Evolutionary conservation across 2,113 vertebrate genomes (phyloP).

Genomic region (Mugil cephalus): DNA sequence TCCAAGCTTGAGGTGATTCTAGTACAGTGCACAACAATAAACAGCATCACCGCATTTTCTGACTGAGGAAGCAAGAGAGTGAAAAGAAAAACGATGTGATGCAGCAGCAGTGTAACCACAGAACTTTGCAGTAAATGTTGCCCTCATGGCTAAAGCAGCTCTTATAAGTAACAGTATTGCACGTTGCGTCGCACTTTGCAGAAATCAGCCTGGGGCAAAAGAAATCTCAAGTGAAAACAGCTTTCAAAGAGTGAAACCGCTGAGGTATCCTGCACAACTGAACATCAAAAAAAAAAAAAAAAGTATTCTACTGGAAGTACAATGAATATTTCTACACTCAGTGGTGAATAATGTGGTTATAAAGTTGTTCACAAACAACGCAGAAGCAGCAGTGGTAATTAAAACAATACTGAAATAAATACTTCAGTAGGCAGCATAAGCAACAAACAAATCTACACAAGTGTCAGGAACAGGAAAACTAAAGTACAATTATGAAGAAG

Average conservation of each 20-base stretch:
- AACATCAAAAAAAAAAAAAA: neutral
- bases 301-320: conserved; percentile 10
- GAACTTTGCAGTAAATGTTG: conserved; percentile 12
- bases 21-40: conserved; percentile 8
- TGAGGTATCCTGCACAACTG: conserved; percentile 32
- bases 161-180: conserved; percentile 17
- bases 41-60: neutral
- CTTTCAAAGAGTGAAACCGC: neutral
- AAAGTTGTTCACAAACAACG: neutral
- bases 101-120: conserved; percentile 32
- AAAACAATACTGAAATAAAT: conserved; percentile 11
- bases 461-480: neutral
- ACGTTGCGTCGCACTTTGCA: conserved; percentile 40
- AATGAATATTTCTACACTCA: neutral
- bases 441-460: neutral
- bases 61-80: neutral
- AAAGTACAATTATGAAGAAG: neutral
- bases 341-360: neutral
- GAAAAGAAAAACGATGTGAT: neutral
- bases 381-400: conserved; percentile 17
- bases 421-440: conserved; percentile 9
- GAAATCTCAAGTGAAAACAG: conserved; percentile 14
- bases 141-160: conserved; percentile 1
- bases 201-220: conserved; percentile 16
- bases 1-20: conserved; percentile 29